A percentile compares a stretch with the other conserved stretches of the same genome.
Evolutionary conservation across 2,113 vertebrate genomes (phyloP).

Genomic region (Psammodynastes pulverulentus): DNA sequence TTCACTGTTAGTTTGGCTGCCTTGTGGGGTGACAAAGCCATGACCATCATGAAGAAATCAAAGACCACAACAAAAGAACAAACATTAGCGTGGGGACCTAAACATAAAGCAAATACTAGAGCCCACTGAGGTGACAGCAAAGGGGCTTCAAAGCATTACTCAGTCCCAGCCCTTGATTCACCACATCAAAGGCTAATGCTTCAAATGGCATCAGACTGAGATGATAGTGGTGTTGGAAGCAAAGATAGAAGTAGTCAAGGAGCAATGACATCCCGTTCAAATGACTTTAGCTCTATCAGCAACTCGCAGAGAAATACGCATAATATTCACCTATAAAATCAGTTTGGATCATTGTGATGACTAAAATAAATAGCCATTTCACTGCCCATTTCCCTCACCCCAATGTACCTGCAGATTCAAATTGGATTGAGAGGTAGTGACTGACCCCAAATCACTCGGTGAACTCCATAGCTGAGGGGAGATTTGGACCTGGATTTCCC

Average conservation of each 20-base stretch:
- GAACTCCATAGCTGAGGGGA: not conserved
- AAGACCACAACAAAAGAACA: constrained; percentile 74
- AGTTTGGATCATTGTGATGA: not conserved
- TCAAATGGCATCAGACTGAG: constrained; percentile 22
- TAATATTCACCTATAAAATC: not conserved
- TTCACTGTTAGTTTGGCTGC: constrained; percentile 61
- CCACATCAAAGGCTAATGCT: constrained; percentile 59
- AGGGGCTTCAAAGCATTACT: constrained; percentile 57
- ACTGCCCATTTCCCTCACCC: not conserved
- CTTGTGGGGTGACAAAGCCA: constrained; percentile 66
- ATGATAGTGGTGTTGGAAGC: not conserved
- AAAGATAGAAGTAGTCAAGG: constrained; percentile 43
- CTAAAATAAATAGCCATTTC: not conserved
- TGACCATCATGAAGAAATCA: constrained; percentile 74
- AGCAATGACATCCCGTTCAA: constrained; percentile 19
- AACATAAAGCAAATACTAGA: constrained; percentile 66
- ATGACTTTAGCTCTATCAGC: constrained; percentile 18
- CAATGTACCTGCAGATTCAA: not conserved
- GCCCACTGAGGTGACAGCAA: constrained; percentile 60
- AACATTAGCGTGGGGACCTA: constrained; percentile 58
- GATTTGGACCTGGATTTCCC: not conserved
- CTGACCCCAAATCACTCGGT: not conserved
- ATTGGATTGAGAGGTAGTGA: not conserved
- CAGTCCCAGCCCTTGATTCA: constrained; percentile 24
- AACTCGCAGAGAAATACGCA: constrained; percentile 6